phyloP scores from a whole-genome alignment of 2,888 invertebrate genomes.

The Shargacucullia verbasci region DNA sequence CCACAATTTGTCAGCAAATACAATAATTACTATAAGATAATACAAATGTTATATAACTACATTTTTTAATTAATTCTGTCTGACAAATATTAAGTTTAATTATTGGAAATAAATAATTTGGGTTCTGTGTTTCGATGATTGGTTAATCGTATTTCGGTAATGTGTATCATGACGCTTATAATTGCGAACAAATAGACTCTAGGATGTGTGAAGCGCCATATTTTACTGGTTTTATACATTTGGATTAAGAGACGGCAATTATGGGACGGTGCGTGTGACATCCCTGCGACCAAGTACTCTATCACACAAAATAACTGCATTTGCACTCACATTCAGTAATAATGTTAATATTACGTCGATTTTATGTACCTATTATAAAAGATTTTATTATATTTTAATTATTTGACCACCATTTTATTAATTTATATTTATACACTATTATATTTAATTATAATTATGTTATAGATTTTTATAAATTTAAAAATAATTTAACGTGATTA shows the following conservation, averaged over 20 bases:
- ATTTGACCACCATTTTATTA: conserved; percentile 10
- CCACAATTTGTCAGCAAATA: conserved; percentile 5
- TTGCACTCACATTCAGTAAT: conserved; percentile 24
- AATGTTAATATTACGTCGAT: conserved; percentile 16
- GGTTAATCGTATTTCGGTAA: background rate
- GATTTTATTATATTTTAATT: conserved; percentile 20
- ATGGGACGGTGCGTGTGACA: conserved; percentile 45
- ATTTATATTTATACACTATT: conserved; percentile 12
- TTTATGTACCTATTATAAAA: conserved; percentile 16
- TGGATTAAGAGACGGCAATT: background rate
- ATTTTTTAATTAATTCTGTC: conserved; percentile 18
- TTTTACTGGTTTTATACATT: conserved; percentile 3
- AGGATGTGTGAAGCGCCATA: background rate
- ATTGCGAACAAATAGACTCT: conserved; percentile 16
- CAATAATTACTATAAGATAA: conserved; percentile 21
- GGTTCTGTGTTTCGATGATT: conserved; percentile 18
- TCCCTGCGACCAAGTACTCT: conserved; percentile 9
- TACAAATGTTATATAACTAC: conserved; percentile 24
- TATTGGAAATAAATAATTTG: conserved; percentile 17
- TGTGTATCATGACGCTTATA: conserved; percentile 10
- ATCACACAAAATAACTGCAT: conserved; percentile 15
- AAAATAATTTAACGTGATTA: conserved; percentile 8
- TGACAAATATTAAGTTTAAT: conserved; percentile 5
- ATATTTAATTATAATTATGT: conserved; percentile 6
- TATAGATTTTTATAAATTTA: conserved; percentile 6